Conservation (phyloP, 2,797 vertebrate genomes). For the Tachyglossus aculeatus region DNA sequence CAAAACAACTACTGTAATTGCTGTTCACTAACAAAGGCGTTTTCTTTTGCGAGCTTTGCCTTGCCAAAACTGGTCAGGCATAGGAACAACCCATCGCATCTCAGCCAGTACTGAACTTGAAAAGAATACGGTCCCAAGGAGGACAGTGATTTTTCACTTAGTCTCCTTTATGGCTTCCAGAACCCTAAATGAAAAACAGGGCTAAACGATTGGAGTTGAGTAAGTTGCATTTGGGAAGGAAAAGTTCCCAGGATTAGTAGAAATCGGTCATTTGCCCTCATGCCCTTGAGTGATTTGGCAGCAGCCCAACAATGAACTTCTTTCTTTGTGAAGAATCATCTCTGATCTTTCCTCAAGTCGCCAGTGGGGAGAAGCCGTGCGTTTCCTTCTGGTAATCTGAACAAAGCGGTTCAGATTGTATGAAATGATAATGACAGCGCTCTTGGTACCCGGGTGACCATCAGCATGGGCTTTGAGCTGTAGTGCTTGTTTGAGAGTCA, state of each 20-base stretch:
- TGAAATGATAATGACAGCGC: too few species aligned
- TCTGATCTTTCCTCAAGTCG: too few species aligned
- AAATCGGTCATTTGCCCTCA: not conserved
- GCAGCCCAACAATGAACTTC: not conserved
- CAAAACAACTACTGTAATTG: not conserved
- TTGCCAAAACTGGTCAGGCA: not conserved
- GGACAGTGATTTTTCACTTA: constrained; percentile 9
- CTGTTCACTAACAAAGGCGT: not conserved
- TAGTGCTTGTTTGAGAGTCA: too few species aligned
- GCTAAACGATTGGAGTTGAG: not conserved
- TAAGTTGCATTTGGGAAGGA: constrained; percentile 14
- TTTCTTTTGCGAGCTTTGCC: constrained; percentile 15
- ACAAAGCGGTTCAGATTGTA: too few species aligned
- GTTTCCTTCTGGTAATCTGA: too few species aligned
- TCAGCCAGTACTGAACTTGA: not conserved
- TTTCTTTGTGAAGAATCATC: too few species aligned
- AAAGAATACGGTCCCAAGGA: not conserved
- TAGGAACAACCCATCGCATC: not conserved
- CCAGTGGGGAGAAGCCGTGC: too few species aligned
- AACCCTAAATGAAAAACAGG: constrained; percentile 25
- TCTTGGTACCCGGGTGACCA: too few species aligned
- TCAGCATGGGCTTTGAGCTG: too few species aligned
- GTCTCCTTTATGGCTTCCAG: constrained; percentile 1
- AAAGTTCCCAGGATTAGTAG: not conserved
- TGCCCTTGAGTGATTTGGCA: constrained; percentile 11